A percentile compares a stretch with the other conserved stretches of the same genome.
phyloP scores from a whole-genome alignment of 2,888 invertebrate species.

The Drosophila limbata region DNA sequence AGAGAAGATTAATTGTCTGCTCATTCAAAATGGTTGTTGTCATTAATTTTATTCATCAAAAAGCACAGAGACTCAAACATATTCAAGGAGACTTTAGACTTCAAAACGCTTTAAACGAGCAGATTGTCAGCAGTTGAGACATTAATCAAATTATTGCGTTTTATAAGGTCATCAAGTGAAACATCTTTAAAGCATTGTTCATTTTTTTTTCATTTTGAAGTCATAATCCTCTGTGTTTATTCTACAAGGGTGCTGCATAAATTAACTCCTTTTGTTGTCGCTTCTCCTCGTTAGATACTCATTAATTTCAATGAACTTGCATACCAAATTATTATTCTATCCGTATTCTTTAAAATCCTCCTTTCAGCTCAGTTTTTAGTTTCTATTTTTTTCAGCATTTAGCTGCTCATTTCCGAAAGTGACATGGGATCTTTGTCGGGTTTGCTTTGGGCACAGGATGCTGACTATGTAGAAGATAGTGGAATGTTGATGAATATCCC shows the following conservation, averaged over 20 bases:
- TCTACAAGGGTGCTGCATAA: slow-evolving; percentile 13
- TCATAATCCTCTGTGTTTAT: slow-evolving; percentile 41
- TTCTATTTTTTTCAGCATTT: slow-evolving; percentile 24
- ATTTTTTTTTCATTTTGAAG: slow-evolving; percentile 10
- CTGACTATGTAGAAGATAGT: slow-evolving; percentile 1
- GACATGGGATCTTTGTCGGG: slow-evolving; percentile 60
- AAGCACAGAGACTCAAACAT: slow-evolving; percentile 14
- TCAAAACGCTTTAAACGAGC: slow-evolving; percentile 22
- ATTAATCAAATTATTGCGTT: slow-evolving; percentile 70
- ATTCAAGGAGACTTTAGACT: slow-evolving; percentile 19
- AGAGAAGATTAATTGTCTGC: slow-evolving; percentile 73
- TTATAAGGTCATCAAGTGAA: slow-evolving; percentile 57
- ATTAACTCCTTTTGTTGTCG: slow-evolving; percentile 36
- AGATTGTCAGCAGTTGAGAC: slow-evolving; percentile 43
- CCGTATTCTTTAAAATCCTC: slow-evolving; percentile 23
- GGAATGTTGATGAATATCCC: slow-evolving; percentile 42
- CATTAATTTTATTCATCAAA: slow-evolving; percentile 65
- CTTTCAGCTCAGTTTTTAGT: slow-evolving; percentile 31
- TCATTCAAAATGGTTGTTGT: slow-evolving; percentile 57
- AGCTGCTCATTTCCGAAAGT: slow-evolving; percentile 65
- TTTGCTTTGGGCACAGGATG: slow-evolving; percentile 39
- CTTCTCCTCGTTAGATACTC: slow-evolving; percentile 28
- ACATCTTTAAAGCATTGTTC: slow-evolving; percentile 42
- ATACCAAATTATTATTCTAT: slow-evolving; percentile 25
- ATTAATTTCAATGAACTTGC: slow-evolving; percentile 56